Conservation (phyloP, 2,113 vertebrate species). For the Zingel zingel region DNA sequence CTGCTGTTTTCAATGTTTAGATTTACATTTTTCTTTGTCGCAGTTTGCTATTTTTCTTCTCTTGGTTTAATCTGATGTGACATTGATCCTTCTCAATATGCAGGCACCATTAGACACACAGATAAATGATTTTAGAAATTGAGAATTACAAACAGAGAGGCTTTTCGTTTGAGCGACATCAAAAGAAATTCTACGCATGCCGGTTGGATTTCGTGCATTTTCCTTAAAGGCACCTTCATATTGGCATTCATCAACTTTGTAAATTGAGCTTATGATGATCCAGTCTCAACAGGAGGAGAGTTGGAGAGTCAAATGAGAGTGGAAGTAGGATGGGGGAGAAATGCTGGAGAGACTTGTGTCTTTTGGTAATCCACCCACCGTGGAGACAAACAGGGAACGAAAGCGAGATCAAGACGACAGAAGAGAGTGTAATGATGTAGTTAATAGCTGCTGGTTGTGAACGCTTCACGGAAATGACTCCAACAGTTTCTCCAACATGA, state of each 20-base stretch:
- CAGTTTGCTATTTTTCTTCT: neutral
- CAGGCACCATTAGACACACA: slow-evolving; percentile 38
- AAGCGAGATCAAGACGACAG: slow-evolving; percentile 23
- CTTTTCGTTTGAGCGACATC: slow-evolving; percentile 51
- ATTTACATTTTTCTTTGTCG: neutral
- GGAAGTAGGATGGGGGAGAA: slow-evolving; percentile 1
- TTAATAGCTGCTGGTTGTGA: slow-evolving; percentile 60
- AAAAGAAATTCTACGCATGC: slow-evolving; percentile 24
- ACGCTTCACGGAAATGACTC: slow-evolving; percentile 49
- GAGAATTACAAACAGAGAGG: slow-evolving; percentile 49
- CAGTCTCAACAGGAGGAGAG: slow-evolving; percentile 23
- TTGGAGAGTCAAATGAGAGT: slow-evolving; percentile 23
- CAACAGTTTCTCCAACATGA: slow-evolving; percentile 58
- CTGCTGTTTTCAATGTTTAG: slow-evolving; percentile 15
- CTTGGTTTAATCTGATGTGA: slow-evolving; percentile 56
- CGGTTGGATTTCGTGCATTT: neutral
- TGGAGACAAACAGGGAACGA: slow-evolving; percentile 14
- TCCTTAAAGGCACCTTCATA: slow-evolving; percentile 61
- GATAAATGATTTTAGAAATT: slow-evolving; percentile 48
- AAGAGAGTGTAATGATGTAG: slow-evolving; percentile 57
- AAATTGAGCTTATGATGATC: slow-evolving; percentile 60
- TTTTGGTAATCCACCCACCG: slow-evolving; percentile 30
- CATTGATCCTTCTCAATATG: slow-evolving; percentile 62
- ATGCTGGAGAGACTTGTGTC: slow-evolving; percentile 7
- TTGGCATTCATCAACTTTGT: slow-evolving; percentile 30